phyloP scores from a whole-genome alignment of 2,113 vertebrate genomes.

The Anguilla rostrata region DNA sequence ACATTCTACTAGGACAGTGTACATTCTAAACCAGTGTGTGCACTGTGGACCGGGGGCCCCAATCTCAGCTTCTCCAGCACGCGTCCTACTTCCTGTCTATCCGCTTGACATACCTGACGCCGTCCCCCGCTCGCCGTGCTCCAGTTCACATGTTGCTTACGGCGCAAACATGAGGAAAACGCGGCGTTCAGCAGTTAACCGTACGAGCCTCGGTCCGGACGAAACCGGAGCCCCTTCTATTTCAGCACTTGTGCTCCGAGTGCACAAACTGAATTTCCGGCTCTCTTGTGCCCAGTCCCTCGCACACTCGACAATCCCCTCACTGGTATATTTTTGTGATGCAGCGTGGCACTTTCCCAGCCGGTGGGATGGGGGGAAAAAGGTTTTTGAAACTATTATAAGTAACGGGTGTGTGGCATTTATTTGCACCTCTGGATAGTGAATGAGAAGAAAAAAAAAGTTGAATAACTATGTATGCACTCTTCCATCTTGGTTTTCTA shows the following conservation, averaged over 20 bases:
- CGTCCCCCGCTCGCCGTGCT: conserved; percentile 25
- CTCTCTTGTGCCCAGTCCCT: background rate
- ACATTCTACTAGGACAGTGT: conserved; percentile 71
- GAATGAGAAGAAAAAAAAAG: background rate
- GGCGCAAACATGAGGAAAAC: conserved; percentile 35
- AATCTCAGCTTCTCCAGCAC: conserved; percentile 44
- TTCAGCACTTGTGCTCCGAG: conserved; percentile 27
- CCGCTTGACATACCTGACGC: conserved; percentile 23
- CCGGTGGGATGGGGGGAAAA: background rate
- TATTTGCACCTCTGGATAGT: background rate
- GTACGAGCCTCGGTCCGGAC: conserved; percentile 11
- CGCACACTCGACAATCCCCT: background rate
- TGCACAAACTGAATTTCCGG: conserved; percentile 38
- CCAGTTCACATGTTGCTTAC: conserved; percentile 13
- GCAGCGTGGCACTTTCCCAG: background rate
- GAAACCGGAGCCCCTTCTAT: conserved; percentile 38
- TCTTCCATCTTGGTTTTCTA: background rate
- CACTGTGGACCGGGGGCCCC: conserved; percentile 39
- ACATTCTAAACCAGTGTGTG: conserved; percentile 64
- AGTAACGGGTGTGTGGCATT: background rate
- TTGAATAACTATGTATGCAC: background rate
- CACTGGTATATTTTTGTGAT: background rate
- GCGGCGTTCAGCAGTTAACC: conserved; percentile 35
- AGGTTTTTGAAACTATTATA: background rate
- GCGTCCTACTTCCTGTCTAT: conserved; percentile 34